Evolutionary conservation across 30 jellyfish, hydroid and myxozoan species (phyloP), one percentile per base, ranked within the genome.

Genomic region (Sanderia malayensis): DNA sequence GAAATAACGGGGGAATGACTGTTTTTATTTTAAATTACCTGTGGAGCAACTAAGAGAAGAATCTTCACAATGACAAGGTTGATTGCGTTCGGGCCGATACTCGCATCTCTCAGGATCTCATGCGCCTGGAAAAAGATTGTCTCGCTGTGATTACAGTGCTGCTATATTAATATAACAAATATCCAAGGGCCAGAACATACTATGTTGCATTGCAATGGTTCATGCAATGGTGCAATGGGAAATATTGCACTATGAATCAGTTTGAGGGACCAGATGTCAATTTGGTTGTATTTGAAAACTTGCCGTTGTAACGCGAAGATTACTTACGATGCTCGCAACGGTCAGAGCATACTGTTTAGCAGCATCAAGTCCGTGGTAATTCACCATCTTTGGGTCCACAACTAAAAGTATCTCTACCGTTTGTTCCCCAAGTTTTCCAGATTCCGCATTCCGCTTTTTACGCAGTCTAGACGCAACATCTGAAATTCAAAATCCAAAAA

Each of bases 321-420:
- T 28, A 69, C 97, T 34, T 79, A 90, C 97, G 22, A 82, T 81
- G 70, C 80, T 90, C 1, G 88, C 88, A 7, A 90, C 80, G 1
- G 94, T 70, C 29, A 90, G 84, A 0, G 96, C 94, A 44, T 82
- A 70, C 44, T 77, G 87, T 67, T 72, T 84, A 17, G 97, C 93
- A 17, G 86, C 92, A 62, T 90, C 97, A 23, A 90, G 81, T 24
- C 97, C 97, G 67, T 90, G 80, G 69, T 76, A 84, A 44, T 90
- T 94, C 15, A 92, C 71, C 89, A 84, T 77, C 68, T 77, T 90
- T 78, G 77, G 94, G 68, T 90, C 97, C 10, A 90, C 73, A n/a
- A 89, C 89, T 26, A 90, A 74, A 82, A 90, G 44, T 31, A 96
- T 78, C 70, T 90, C 97, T 4, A 90, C 63, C 2, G 97, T 90